A percentile compares a stretch with the other conserved stretches of the same genome.
Evolutionary conservation across 1,140 invertebrate species (phyloP).

Genomic region (Ceratoteleas bidentatus): DNA sequence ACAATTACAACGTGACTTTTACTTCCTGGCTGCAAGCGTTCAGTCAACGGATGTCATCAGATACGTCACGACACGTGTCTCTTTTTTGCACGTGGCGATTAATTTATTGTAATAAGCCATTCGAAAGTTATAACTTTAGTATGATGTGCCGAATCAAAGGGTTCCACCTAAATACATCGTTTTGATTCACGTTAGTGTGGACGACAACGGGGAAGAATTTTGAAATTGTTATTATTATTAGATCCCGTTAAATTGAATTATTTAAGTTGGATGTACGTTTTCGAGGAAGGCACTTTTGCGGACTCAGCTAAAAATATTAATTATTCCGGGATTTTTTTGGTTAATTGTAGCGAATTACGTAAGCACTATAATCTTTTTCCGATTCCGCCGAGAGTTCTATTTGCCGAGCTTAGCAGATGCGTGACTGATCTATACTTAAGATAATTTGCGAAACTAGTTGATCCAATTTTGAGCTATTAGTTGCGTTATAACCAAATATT

Average conservation of each 20-base stretch:
- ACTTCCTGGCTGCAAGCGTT: slow-evolving; percentile 65
- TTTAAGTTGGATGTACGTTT: no score
- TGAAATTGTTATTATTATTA: no score
- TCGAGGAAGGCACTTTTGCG: no score
- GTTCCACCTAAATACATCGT: neutral
- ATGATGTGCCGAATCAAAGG: neutral
- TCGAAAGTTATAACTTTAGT: slow-evolving; percentile 9
- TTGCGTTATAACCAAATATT: slow-evolving; percentile 50
- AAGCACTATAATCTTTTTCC: slow-evolving; percentile 26
- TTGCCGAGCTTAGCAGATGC: slow-evolving; percentile 44
- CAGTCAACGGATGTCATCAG: slow-evolving; percentile 59
- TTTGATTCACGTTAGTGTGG: neutral
- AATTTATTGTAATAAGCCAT: slow-evolving; percentile 27
- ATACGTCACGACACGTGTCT: slow-evolving; percentile 64
- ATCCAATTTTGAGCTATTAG: slow-evolving; percentile 46
- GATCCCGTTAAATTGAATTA: no score
- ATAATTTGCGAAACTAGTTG: slow-evolving; percentile 43
- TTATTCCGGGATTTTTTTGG: no score
- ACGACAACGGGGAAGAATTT: no score
- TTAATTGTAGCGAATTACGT: slow-evolving; percentile 10
- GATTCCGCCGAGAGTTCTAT: slow-evolving; percentile 14
- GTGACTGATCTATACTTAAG: slow-evolving; percentile 64
- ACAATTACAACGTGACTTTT: slow-evolving; percentile 70
- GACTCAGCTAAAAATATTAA: no score
- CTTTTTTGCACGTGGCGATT: slow-evolving; percentile 50